Evolutionary conservation across 2,797 vertebrate genomes (phyloP).

Genomic region (Salarias fasciatus): DNA sequence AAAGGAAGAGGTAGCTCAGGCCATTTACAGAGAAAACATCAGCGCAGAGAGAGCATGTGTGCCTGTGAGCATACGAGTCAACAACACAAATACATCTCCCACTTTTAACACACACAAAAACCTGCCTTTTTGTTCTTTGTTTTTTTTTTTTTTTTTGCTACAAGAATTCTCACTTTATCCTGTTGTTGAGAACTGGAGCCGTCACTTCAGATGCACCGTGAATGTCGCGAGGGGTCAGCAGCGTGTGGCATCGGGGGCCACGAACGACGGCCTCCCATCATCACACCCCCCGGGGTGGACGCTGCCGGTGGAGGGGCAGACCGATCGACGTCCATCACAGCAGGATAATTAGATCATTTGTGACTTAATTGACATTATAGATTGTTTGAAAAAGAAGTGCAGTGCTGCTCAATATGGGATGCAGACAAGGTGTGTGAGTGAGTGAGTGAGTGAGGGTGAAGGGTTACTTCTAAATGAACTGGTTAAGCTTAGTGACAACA

Average conservation of each 20-base stretch:
- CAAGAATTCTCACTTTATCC: conserved; percentile 65
- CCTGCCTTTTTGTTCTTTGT: no score
- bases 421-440: conserved; percentile 21
- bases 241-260: conserved; percentile 43
- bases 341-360: conserved; percentile 76
- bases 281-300: conserved; percentile 34
- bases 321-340: conserved; percentile 70
- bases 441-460: background rate
- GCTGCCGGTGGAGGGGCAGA: conserved; percentile 58
- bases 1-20: conserved; percentile 66
- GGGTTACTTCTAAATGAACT: conserved; percentile 23
- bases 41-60: conserved; percentile 49
- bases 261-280: conserved; percentile 40
- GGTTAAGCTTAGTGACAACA: conserved; percentile 52
- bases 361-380: conserved; percentile 72
- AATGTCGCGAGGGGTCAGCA: conserved; percentile 33
- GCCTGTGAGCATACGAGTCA: conserved; percentile 15
- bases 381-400: conserved; percentile 55
- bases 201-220: conserved; percentile 29
- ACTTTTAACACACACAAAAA: conserved; percentile 34
- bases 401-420: conserved; percentile 41
- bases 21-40: conserved; percentile 76
- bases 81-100: conserved; percentile 38
- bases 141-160: conserved; percentile 33
- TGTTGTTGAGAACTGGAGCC: conserved; percentile 14